Conservation (phyloP, 2,113 vertebrate species). For the Sialia sialis region DNA sequence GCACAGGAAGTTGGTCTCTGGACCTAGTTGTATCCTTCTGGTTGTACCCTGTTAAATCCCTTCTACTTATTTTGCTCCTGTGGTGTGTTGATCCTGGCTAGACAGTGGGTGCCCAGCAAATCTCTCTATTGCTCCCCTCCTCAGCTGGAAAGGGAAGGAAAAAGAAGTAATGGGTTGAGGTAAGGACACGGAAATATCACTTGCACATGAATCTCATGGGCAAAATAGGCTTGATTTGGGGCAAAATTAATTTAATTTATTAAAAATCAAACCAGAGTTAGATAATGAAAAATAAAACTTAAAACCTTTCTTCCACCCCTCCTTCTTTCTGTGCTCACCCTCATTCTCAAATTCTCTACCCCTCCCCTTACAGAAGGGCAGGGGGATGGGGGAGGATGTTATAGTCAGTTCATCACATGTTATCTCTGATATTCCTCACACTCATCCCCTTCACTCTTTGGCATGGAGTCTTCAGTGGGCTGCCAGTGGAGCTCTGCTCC, state of each 20-base stretch:
- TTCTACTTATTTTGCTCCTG: neutral
- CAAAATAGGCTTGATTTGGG: neutral
- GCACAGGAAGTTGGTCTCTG: neutral
- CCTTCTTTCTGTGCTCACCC: neutral
- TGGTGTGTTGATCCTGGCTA: neutral
- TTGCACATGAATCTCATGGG: neutral
- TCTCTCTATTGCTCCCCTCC: too few relatives aligned
- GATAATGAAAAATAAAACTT: neutral
- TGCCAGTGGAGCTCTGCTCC: neutral
- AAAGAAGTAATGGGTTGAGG: neutral
- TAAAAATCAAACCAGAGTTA: neutral
- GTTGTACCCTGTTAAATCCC: neutral
- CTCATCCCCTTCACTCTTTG: neutral
- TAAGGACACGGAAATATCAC: neutral
- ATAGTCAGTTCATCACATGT: accelerated
- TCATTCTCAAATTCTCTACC: neutral
- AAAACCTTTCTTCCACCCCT: neutral
- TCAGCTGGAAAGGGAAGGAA: neutral
- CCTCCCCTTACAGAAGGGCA: neutral
- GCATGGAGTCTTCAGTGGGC: too few relatives aligned
- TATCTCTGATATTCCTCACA: neutral
- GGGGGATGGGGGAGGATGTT: neutral
- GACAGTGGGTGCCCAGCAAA: neutral
- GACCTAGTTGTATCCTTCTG: neutral
- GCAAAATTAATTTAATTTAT: neutral